These are phyloP conservation scores for Halcyon smyrnensis DNA, from an alignment of 2,797 vertebrate genomes.

Conservation along the genomic window DNA sequence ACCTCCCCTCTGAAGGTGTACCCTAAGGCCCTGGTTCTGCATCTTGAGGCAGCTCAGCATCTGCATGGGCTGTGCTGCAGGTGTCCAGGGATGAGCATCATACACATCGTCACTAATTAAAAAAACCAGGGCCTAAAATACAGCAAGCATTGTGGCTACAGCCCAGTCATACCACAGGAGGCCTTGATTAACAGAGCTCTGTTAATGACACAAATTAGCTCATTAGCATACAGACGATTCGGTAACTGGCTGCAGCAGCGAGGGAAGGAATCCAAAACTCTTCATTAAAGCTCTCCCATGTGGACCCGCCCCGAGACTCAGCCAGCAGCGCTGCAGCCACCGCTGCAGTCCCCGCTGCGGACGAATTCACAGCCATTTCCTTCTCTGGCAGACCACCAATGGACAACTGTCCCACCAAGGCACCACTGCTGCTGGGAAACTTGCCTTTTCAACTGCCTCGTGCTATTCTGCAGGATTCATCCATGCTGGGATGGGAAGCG, in stretches of 20 bases:
- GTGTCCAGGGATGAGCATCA: not conserved
- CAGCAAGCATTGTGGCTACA: not conserved
- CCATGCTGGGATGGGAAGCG: not conserved
- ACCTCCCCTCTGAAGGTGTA: not conserved
- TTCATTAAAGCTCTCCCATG: not conserved
- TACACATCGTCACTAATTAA: not conserved
- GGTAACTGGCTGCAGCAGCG: not conserved
- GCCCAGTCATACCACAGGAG: not conserved
- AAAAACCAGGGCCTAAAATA: not conserved
- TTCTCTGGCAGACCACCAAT: not conserved
- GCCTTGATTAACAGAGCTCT: conserved; percentile 29
- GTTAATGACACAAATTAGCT: conserved; percentile 53
- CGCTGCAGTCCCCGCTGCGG: accelerated
- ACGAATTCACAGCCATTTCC: not conserved
- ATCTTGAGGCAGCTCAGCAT: not conserved
- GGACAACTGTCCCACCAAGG: not conserved
- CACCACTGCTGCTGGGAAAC: not conserved
- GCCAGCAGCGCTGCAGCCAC: accelerated
- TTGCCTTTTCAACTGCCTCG: not conserved
- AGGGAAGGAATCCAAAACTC: not conserved
- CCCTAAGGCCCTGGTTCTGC: not conserved
- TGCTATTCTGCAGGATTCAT: not conserved
- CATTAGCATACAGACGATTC: conserved; percentile 16
- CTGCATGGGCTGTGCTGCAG: not conserved
- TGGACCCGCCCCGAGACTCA: accelerated